Conservation (phyloP, 2,113 vertebrate genomes). For the Anoplopoma fimbria region DNA sequence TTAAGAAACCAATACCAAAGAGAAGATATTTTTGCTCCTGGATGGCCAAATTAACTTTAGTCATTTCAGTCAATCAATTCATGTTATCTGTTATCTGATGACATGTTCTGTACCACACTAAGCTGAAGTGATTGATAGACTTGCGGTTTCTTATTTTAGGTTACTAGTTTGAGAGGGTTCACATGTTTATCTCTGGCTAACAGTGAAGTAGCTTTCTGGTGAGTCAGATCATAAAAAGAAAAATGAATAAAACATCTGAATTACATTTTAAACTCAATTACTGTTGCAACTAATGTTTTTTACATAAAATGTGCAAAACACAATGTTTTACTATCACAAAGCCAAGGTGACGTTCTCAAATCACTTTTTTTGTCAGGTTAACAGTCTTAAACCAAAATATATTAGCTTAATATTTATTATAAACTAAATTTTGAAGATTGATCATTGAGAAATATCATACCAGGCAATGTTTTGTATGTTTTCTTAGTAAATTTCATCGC, state of each 20-base stretch:
- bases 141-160: background rate
- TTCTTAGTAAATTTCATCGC: background rate
- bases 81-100: constrained; percentile 1
- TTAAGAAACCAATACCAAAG: background rate
- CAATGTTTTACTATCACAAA: background rate
- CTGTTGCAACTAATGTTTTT: too few relatives aligned
- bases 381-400: background rate
- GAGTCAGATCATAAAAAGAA: background rate
- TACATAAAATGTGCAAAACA: background rate
- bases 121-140: background rate
- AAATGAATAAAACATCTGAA: background rate
- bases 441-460: background rate
- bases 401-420: too few relatives aligned
- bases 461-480: background rate
- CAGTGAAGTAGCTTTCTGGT: background rate
- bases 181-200: background rate
- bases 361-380: background rate
- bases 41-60: background rate
- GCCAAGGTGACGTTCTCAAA: background rate
- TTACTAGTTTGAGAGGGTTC: background rate
- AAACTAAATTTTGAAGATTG: background rate
- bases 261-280: too few relatives aligned
- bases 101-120: background rate
- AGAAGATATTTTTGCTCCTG: background rate
- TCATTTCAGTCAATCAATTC: too few relatives aligned